Conservation (phyloP, 2,797 vertebrate species). For the Sebastes aleutianus region DNA sequence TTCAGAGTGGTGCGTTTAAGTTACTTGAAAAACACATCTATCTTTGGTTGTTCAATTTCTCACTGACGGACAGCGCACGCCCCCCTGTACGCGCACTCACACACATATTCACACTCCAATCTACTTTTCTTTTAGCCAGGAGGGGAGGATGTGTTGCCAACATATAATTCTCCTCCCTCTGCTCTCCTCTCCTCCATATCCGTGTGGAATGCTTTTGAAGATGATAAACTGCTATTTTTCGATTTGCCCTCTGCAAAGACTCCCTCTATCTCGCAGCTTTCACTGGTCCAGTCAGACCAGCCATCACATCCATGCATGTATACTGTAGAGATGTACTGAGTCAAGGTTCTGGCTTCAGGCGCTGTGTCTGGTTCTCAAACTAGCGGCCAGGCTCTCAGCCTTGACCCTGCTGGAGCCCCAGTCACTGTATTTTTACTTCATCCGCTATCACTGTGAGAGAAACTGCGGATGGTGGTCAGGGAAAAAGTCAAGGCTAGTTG, state of each 20-base stretch:
- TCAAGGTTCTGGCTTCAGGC: slow-evolving; percentile 36
- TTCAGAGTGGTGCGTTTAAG: slow-evolving; percentile 12
- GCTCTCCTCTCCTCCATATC: slow-evolving; percentile 28
- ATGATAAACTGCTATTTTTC: slow-evolving; percentile 51
- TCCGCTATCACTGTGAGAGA: background rate
- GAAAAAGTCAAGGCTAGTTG: background rate
- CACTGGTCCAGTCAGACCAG: slow-evolving; percentile 22
- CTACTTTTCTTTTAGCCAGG: slow-evolving; percentile 36
- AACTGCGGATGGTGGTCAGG: background rate
- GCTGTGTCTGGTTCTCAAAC: slow-evolving; percentile 24
- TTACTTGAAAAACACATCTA: slow-evolving; percentile 21
- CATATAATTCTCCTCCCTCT: slow-evolving; percentile 29
- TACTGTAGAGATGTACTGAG: background rate
- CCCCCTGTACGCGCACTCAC: background rate
- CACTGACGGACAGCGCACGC: slow-evolving; percentile 1
- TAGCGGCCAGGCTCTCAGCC: slow-evolving; percentile 17
- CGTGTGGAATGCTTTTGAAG: slow-evolving; percentile 50
- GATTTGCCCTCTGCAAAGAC: slow-evolving; percentile 31
- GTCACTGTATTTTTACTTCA: slow-evolving; percentile 34
- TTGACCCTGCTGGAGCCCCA: slow-evolving; percentile 42
- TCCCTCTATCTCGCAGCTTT: slow-evolving; percentile 29
- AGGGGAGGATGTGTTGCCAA: slow-evolving; percentile 52
- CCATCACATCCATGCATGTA: slow-evolving; percentile 29
- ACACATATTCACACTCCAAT: slow-evolving; percentile 21
- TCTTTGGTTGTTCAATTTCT: slow-evolving; percentile 10